phyloP scores from a whole-genome alignment of 2,888 invertebrate species.

The Thyatira batis region DNA sequence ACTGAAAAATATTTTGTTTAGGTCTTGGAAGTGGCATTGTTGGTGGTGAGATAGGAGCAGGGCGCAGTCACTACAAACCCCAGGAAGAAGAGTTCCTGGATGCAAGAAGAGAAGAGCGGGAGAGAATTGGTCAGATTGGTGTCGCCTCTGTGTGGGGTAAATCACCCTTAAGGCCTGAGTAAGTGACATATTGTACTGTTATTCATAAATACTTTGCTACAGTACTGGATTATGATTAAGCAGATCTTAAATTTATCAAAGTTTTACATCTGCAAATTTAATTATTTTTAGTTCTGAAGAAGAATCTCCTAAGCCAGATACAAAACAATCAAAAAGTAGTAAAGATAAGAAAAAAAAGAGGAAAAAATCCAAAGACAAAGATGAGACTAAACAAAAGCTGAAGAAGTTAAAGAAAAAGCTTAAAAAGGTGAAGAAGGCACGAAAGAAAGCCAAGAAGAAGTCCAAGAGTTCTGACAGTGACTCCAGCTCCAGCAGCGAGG shows the following conservation, averaged over 20 bases:
- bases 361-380: conserved; percentile 71
- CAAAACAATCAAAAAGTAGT: conserved; percentile 38
- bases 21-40: conserved; percentile 47
- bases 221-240: too few species aligned
- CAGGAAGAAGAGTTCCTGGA: conserved; percentile 87
- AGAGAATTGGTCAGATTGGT: conserved; percentile 87
- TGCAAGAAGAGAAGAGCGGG: conserved; percentile 87
- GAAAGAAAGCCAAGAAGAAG: conserved; percentile 78
- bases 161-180: conserved; percentile 87
- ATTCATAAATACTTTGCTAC: neutral
- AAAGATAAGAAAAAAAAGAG: conserved; percentile 76
- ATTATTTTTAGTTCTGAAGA: conserved; percentile 70
- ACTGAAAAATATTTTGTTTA: conserved; percentile 13
- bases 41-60: conserved; percentile 27
- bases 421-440: conserved; percentile 78
- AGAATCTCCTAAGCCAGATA: conserved; percentile 60
- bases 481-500: conserved; percentile 60
- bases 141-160: conserved; percentile 88
- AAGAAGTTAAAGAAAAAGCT: conserved; percentile 79
- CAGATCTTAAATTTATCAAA: too few species aligned
- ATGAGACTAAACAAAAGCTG: conserved; percentile 82
- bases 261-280: too few species aligned
- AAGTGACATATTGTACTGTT: conserved; percentile 51
- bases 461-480: conserved; percentile 64
- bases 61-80: conserved; percentile 57